These are phyloP conservation scores for Heliconius ethilla DNA, from an alignment of 2,888 invertebrate species.

Conservation along the genomic window DNA sequence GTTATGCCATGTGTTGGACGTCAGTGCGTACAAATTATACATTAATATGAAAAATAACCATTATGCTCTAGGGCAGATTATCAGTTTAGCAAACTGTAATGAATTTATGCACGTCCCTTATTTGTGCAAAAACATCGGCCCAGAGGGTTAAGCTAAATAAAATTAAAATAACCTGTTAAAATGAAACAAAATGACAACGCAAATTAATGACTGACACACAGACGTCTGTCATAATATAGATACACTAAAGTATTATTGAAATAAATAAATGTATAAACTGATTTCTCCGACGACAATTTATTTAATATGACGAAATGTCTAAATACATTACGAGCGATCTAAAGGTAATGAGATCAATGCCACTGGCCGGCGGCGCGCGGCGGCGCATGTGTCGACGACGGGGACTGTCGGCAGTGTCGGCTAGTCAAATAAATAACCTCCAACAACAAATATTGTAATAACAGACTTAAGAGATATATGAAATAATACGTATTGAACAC, in stretches of 20 bases:
- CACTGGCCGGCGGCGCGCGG: constrained; percentile 51
- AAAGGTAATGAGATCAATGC: constrained; percentile 60
- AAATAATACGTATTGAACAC: constrained; percentile 50
- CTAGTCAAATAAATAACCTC: constrained; percentile 74
- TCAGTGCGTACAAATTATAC: constrained; percentile 50
- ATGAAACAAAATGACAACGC: background rate
- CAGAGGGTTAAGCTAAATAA: background rate
- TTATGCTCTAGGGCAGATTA: constrained; percentile 54
- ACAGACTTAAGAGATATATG: constrained; percentile 55
- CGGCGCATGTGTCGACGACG: constrained; percentile 54
- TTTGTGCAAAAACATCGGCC: constrained; percentile 26
- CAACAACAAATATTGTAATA: constrained; percentile 80
- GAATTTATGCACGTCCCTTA: constrained; percentile 31
- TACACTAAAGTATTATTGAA: constrained; percentile 27
- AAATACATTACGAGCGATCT: constrained; percentile 45
- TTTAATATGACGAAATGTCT: constrained; percentile 45
- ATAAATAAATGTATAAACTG: constrained; percentile 47
- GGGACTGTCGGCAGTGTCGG: constrained; percentile 55
- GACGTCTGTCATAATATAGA: constrained; percentile 16
- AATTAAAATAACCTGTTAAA: background rate
- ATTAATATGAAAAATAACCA: constrained; percentile 55
- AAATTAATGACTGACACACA: background rate
- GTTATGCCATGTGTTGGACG: constrained; percentile 69
- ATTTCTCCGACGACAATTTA: constrained; percentile 57
- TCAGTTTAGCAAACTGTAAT: constrained; percentile 37